Percentiles rank a stretch among this genome's conserved stretches.
Evolutionary conservation across 2,113 vertebrate genomes (phyloP).

Genomic region (Prochilodus magdalenae): DNA sequence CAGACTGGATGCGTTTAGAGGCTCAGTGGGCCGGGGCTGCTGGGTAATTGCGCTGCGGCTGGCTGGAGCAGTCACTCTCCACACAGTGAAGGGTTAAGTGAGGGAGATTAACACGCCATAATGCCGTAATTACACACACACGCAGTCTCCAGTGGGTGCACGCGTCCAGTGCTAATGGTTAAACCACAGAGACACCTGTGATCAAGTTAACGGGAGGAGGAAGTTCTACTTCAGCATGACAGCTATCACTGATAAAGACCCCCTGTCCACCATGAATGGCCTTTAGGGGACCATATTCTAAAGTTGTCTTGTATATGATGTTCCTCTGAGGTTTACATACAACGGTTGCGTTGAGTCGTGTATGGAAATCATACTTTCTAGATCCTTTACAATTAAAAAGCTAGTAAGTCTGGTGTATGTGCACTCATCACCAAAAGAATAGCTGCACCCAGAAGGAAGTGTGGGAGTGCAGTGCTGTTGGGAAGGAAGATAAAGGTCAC

Average conservation of each 20-base stretch:
- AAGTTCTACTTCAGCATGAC: neutral
- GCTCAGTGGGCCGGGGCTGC: constrained; percentile 66
- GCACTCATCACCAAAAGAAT: too few species aligned
- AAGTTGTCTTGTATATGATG: too few species aligned
- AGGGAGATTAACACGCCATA: constrained; percentile 64
- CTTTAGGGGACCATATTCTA: neutral
- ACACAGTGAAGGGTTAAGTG: constrained; percentile 67
- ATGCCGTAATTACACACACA: constrained; percentile 68
- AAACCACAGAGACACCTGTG: constrained; percentile 51
- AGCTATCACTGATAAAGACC: neutral
- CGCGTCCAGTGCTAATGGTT: constrained; percentile 52
- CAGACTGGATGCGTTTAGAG: constrained; percentile 64
- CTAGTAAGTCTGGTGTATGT: too few species aligned
- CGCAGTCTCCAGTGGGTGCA: constrained; percentile 22
- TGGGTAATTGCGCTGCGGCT: constrained; percentile 68
- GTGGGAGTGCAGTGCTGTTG: too few species aligned
- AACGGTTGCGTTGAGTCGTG: too few species aligned
- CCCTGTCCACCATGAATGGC: neutral
- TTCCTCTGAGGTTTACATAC: too few species aligned
- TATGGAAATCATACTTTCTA: too few species aligned
- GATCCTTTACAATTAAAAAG: too few species aligned
- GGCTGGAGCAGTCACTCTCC: constrained; percentile 62
- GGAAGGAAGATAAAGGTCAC: too few species aligned
- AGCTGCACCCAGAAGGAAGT: too few species aligned
- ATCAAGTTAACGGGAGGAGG: constrained; percentile 46